Evolutionary conservation across 2,113 vertebrate genomes (phyloP).

Genomic region (Xiphophorus couchianus): DNA sequence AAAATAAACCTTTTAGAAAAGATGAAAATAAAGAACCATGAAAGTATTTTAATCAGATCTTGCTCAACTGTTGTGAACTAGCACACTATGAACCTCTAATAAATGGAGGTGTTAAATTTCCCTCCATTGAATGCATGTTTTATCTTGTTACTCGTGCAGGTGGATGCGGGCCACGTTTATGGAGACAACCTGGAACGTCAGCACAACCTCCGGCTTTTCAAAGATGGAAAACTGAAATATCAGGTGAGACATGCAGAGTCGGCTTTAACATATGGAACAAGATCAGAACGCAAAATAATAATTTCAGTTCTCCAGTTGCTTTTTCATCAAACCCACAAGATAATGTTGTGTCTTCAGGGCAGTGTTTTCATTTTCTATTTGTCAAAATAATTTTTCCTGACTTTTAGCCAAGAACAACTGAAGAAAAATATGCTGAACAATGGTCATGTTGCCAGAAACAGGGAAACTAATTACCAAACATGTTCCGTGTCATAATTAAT

Average conservation of each 20-base stretch:
- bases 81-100: too few species aligned
- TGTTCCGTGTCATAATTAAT: neutral
- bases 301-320: neutral
- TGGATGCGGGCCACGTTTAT: conserved; percentile 94
- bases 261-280: neutral
- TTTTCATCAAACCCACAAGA: too few species aligned
- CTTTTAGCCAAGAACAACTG: neutral
- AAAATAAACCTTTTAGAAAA: neutral
- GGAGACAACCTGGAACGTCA: conserved; percentile 91
- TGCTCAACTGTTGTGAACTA: neutral
- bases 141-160: conserved; percentile 72
- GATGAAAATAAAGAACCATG: neutral
- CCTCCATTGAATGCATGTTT: neutral
- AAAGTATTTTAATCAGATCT: neutral
- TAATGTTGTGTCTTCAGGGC: too few species aligned
- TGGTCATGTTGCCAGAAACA: neutral
- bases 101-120: too few species aligned
- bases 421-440: neutral
- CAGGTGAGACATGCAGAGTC: conserved; percentile 79
- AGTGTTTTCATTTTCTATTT: too few species aligned
- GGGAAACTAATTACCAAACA: neutral
- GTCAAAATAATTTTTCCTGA: neutral
- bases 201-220: conserved; percentile 87
- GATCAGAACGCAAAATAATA: neutral
- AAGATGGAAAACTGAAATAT: conserved; percentile 93